Evolutionary conservation across 2,113 vertebrate species (phyloP), one percentile per base, ranked within the genome.

Genomic region (Sceloporus undulatus): DNA sequence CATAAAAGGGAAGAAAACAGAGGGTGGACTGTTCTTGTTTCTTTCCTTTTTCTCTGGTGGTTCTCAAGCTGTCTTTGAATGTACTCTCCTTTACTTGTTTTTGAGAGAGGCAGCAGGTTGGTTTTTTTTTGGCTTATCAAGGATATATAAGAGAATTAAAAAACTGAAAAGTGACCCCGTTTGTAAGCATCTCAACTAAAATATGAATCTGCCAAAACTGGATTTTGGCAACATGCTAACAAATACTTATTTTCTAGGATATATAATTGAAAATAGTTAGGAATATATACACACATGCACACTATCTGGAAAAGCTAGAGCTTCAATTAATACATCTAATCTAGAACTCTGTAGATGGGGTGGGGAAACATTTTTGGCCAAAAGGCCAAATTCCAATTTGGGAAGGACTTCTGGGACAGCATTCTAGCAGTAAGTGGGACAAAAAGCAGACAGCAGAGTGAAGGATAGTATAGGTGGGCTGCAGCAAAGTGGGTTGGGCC

Each of bases 1-100:
- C 79, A 82, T 82, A 25, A 90, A 77, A 78, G 80, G 65, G 19
- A 77, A 48, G 59, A 82, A 90, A 86, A 90, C 84, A 82, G 88
- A 77, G 62, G 74, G 34, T 86, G 38, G 18, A 76, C 85, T 89
- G 59, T 89, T 86, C 84, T 78, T 81, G 27, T 76, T 68, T 76
- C 79, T 70, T 29, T 77, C n/a, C 42, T 38, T 82, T 68, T 79
- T 76, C 62, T 65, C 40, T 85, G 56, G 40, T 82, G 71, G 73
- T 8, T 86, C 34, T 56, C 8, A 77, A 56, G 62, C 71, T 82
- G 79, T 40, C 34, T 82, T 81, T 70, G 84, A 89, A 86, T 70
- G 4, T 65, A 23, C 42, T 40, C 42, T 82, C 77, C n/a, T 48
- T 76, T 54, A 48, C 48, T 77, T 70, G 75, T 16, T 71, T 59